phyloP scores from a whole-genome alignment of 2,797 vertebrate genomes.

The Acanthurus lineatus region DNA sequence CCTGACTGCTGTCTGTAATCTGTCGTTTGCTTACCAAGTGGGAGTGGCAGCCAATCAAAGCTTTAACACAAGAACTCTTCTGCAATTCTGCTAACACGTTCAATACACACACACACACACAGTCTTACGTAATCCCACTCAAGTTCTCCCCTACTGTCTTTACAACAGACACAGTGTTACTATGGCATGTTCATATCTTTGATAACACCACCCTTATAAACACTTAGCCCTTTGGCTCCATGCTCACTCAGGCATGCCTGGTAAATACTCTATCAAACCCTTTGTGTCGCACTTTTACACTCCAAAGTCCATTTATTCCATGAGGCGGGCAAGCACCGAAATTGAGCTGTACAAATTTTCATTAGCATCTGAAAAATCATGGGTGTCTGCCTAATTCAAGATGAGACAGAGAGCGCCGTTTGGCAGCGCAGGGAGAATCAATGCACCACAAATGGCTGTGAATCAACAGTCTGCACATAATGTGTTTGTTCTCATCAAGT shows the following conservation, averaged over 20 bases:
- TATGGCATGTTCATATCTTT: constrained; percentile 36
- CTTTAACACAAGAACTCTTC: constrained; percentile 30
- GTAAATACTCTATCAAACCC: constrained; percentile 57
- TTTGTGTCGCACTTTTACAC: constrained; percentile 36
- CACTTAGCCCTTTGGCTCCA: constrained; percentile 16
- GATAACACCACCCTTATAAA: constrained; percentile 23
- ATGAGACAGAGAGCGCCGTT: constrained; percentile 67
- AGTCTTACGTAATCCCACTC: constrained; percentile 31
- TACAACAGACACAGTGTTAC: constrained; percentile 30
- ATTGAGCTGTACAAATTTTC: constrained; percentile 77
- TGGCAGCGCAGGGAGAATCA: constrained; percentile 75
- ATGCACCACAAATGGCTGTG: constrained; percentile 74
- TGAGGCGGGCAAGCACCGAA: constrained; percentile 54
- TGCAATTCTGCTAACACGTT: constrained; percentile 13
- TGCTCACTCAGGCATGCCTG: constrained; percentile 41
- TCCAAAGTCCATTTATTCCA: constrained; percentile 49
- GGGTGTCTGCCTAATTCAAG: constrained; percentile 76
- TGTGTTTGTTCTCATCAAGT: constrained; percentile 83
- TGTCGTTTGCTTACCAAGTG: constrained; percentile 60
- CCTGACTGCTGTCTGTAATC: constrained; percentile 59
- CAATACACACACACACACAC: constrained; percentile 8
- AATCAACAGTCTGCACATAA: constrained; percentile 81
- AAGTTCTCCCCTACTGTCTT: constrained; percentile 22
- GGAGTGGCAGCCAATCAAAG: constrained; percentile 72
- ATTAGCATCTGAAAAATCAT: constrained; percentile 78